Evolutionary conservation across 1,140 invertebrate species (phyloP).

Genomic region (Neodiprion virginianus): DNA sequence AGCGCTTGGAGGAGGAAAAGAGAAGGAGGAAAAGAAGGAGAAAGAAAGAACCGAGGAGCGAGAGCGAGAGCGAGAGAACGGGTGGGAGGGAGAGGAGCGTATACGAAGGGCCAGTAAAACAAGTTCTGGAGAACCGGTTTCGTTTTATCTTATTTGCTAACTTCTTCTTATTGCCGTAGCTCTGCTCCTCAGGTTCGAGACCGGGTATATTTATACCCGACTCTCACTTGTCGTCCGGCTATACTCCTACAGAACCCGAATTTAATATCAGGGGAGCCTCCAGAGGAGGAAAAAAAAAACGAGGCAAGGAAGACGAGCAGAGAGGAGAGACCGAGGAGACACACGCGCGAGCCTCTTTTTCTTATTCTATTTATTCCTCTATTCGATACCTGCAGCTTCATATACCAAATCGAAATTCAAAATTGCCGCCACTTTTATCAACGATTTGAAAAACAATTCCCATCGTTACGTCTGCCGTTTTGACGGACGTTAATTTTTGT

Average conservation of each 20-base stretch:
- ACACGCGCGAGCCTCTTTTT: not conserved
- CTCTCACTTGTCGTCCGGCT: conserved; percentile 42
- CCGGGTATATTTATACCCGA: conserved; percentile 51
- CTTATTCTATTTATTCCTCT: not conserved
- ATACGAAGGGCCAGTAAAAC: conserved; percentile 53
- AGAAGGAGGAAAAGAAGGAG: no score
- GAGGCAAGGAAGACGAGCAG: no score
- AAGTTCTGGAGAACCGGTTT: conserved; percentile 8
- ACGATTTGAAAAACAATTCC: no score
- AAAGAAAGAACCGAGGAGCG: conserved; percentile 21
- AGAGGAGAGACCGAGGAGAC: not conserved
- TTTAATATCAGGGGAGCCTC: not conserved
- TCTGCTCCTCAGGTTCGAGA: conserved; percentile 36
- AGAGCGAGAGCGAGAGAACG: not conserved
- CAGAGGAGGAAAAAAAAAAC: not conserved
- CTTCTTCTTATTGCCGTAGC: conserved; percentile 13
- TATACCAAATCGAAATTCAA: no score
- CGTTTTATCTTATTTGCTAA: conserved; percentile 11
- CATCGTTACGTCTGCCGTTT: no score
- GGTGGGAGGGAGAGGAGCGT: conserved; percentile 31
- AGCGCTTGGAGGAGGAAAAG: not conserved
- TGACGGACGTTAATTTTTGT: no score
- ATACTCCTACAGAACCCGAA: not conserved
- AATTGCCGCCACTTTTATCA: no score
- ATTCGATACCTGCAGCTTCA: not conserved